Percentiles rank a stretch among this genome's conserved stretches.
These are phyloP conservation scores for Amphiprion clarkii DNA, from an alignment of 2,797 vertebrate genomes.

Conservation along the genomic window DNA sequence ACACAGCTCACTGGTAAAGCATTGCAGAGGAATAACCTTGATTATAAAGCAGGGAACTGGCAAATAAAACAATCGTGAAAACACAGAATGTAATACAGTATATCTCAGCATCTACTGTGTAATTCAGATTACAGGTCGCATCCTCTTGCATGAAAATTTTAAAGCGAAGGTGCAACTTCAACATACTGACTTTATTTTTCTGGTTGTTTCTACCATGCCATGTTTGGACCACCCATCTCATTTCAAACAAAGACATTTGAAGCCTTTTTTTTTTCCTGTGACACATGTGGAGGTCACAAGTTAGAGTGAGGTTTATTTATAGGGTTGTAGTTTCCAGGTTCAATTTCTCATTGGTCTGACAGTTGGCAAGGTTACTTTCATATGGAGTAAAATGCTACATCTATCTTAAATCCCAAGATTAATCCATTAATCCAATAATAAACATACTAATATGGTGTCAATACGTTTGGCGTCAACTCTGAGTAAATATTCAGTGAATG, in stretches of 20 bases:
- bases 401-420: too few species aligned
- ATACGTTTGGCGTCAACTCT: too few species aligned
- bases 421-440: too few species aligned
- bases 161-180: not conserved
- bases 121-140: not conserved
- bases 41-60: constrained; percentile 5
- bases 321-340: too few species aligned
- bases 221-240: not conserved
- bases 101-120: not conserved
- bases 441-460: too few species aligned
- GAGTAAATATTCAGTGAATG: too few species aligned
- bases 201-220: not conserved
- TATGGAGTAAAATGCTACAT: too few species aligned
- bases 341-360: too few species aligned
- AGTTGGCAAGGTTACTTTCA: too few species aligned
- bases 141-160: not conserved
- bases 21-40: not conserved
- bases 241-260: not conserved
- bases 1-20: constrained; percentile 11
- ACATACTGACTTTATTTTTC: not conserved
- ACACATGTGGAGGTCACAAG: too few species aligned
- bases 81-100: not conserved
- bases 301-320: too few species aligned
- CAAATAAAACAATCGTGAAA: constrained; percentile 1
- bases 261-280: not conserved